A percentile compares a stretch with the other conserved stretches of the same genome.
phyloP scores from a whole-genome alignment of 2,113 vertebrate genomes.

The Atlantisia rogersi region DNA sequence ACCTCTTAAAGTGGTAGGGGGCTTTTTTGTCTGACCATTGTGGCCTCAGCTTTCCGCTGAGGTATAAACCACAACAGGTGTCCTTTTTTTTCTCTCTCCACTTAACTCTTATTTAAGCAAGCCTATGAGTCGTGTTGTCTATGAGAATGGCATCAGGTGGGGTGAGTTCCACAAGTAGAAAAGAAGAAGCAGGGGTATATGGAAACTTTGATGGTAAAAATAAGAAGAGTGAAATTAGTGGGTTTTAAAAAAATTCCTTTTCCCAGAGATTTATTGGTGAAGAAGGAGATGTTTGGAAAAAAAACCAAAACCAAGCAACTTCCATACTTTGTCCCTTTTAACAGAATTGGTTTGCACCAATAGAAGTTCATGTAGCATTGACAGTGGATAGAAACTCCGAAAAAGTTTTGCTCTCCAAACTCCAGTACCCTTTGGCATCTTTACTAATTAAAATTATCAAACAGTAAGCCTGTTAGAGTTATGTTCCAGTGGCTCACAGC shows the following conservation, averaged over 20 bases:
- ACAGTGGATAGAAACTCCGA: background rate
- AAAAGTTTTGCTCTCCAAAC: background rate
- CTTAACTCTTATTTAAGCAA: background rate
- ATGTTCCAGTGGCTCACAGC: background rate
- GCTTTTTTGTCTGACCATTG: no score
- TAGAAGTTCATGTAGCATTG: background rate
- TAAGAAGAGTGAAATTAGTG: background rate
- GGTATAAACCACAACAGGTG: no score
- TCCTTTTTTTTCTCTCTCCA: background rate
- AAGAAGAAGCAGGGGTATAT: background rate
- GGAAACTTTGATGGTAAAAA: background rate
- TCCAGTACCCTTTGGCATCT: background rate
- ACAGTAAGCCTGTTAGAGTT: background rate
- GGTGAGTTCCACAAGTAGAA: background rate
- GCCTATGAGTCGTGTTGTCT: accelerated
- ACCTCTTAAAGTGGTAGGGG: no score
- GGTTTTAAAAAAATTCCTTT: background rate
- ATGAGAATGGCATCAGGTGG: background rate
- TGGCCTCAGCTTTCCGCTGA: no score
- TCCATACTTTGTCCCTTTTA: background rate
- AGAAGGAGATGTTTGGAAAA: background rate
- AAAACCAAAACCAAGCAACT: background rate
- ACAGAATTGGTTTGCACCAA: background rate
- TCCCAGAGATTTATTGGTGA: background rate
- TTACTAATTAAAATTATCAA: background rate